phyloP scores from a whole-genome alignment of 2,888 invertebrate genomes.

The Bruchidius siliquastri region DNA sequence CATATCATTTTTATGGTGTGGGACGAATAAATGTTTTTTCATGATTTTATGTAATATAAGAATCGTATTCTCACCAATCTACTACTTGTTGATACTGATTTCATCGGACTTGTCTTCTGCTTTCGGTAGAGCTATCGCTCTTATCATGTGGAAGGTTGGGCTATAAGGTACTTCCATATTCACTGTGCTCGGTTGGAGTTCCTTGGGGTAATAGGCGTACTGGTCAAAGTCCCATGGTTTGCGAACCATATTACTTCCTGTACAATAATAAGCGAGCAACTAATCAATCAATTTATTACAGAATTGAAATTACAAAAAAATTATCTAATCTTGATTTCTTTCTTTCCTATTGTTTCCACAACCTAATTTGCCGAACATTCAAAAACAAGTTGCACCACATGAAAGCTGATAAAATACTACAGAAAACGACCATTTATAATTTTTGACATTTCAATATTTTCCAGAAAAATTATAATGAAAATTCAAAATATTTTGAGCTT shows the following conservation, averaged over 20 bases:
- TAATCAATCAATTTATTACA: no score
- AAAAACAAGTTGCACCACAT: no score
- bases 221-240: constrained; percentile 38
- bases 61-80: not conserved
- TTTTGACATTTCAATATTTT: no score
- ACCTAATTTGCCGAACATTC: no score
- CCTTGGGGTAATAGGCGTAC: constrained; percentile 40
- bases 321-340: no score
- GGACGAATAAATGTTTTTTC: not conserved
- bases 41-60: not conserved
- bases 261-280: not conserved
- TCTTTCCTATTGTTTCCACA: no score
- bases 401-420: no score
- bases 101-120: not conserved
- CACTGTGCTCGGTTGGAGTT: constrained; percentile 35
- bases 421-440: no score
- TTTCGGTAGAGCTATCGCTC: constrained; percentile 24
- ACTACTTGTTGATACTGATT: not conserved
- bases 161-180: constrained; percentile 39
- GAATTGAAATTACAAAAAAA: no score
- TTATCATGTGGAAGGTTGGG: constrained; percentile 41
- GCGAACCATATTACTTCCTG: constrained; percentile 17
- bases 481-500: no score
- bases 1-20: not conserved
- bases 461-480: no score